A percentile compares a stretch with the other conserved stretches of the same genome.
These are phyloP conservation scores for Astreopora myriophthalma DNA, from an alignment of 64 coral and sea anemone species.

Conservation along the genomic window DNA sequence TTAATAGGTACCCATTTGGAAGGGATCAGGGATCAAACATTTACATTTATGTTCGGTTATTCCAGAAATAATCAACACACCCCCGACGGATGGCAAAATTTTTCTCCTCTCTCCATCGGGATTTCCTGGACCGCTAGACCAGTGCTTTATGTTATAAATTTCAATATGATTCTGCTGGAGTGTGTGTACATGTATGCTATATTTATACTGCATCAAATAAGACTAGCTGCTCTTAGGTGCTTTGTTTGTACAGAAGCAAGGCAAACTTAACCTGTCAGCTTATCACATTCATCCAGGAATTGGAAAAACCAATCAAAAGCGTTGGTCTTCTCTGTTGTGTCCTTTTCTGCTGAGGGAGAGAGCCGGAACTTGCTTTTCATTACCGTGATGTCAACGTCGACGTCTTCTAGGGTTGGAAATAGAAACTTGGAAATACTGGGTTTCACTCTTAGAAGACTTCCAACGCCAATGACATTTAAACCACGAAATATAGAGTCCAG, in stretches of 20 bases:
- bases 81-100: background rate
- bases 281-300: slow-evolving; percentile 6
- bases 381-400: background rate
- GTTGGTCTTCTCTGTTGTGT: background rate
- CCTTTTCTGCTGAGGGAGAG: slow-evolving; percentile 8
- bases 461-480: slow-evolving; percentile 37
- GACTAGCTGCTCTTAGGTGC: background rate
- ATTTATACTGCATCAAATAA: background rate
- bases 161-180: background rate
- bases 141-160: background rate
- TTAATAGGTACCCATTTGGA: background rate
- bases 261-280: slow-evolving; percentile 6
- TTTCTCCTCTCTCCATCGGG: background rate
- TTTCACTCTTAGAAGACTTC: slow-evolving; percentile 21
- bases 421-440: slow-evolving; percentile 22
- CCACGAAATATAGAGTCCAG: slow-evolving; percentile 57
- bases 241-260: background rate
- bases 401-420: slow-evolving; percentile 40
- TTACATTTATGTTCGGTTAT: background rate
- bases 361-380: slow-evolving; percentile 1
- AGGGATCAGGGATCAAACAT: background rate
- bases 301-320: background rate
- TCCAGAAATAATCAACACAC: background rate
- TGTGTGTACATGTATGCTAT: background rate
- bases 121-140: background rate